Conservation (phyloP, 2,888 invertebrate species). For the Agonopterix heracliana region DNA sequence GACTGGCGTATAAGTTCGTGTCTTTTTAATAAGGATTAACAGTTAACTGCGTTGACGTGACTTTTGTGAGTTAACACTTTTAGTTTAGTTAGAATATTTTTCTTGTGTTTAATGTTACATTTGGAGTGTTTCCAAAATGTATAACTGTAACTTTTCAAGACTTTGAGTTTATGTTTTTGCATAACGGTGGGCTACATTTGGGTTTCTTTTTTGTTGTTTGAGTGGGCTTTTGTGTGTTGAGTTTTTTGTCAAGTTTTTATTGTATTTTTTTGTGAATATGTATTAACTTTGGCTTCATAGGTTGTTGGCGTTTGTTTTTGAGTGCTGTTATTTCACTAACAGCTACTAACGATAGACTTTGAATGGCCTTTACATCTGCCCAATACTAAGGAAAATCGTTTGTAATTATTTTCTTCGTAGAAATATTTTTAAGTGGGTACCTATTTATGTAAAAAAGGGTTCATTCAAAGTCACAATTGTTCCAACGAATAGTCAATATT, state of each 20-base stretch:
- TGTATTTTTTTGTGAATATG: slow-evolving; percentile 13
- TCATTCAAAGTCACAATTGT: slow-evolving; percentile 56
- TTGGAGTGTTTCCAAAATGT: slow-evolving; percentile 25
- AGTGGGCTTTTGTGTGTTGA: slow-evolving; percentile 5
- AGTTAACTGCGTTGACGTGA: slow-evolving; percentile 34
- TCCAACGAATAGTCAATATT: slow-evolving; percentile 22
- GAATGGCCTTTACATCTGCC: slow-evolving; percentile 38
- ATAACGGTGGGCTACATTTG: slow-evolving; percentile 28
- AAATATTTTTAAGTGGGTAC: background rate
- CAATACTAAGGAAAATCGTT: background rate
- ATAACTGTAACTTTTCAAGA: slow-evolving; percentile 11
- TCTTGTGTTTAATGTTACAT: slow-evolving; percentile 11
- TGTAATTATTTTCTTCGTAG: background rate
- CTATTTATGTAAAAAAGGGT: slow-evolving; percentile 17
- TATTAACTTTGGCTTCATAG: slow-evolving; percentile 14
- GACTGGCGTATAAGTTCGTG: no score
- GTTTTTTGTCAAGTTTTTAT: slow-evolving; percentile 12
- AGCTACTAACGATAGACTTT: slow-evolving; percentile 72
- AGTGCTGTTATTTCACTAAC: slow-evolving; percentile 73
- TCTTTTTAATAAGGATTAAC: slow-evolving; percentile 28
- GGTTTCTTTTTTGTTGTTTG: slow-evolving; percentile 9
- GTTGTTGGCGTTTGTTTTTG: slow-evolving; percentile 30
- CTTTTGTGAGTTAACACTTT: slow-evolving; percentile 22
- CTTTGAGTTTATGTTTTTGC: slow-evolving; percentile 26
- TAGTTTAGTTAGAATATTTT: background rate